phyloP scores from a whole-genome alignment of 2,797 vertebrate genomes.

The Eupleurogrammus muticus region DNA sequence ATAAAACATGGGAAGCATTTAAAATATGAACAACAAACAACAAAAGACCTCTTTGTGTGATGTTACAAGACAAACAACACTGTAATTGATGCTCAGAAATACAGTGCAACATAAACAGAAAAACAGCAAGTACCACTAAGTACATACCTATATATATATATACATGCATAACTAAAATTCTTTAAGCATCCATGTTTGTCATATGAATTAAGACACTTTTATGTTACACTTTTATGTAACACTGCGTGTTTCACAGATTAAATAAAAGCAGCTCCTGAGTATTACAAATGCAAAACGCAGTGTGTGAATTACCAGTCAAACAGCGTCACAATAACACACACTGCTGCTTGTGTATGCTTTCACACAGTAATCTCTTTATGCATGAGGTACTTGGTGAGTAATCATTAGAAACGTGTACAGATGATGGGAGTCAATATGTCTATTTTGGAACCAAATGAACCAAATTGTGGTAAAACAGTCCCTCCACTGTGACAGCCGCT shows the following conservation, averaged over 20 bases:
- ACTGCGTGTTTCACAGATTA: background rate
- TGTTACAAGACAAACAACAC: background rate
- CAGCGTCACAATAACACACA: slow-evolving; percentile 4
- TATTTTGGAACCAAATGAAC: slow-evolving; percentile 39
- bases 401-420: slow-evolving; percentile 31
- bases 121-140: background rate
- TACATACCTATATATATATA: too few relatives aligned
- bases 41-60: background rate
- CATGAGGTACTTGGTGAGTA: slow-evolving; percentile 9
- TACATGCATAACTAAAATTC: too few relatives aligned
- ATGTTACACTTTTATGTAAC: background rate
- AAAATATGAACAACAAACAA: background rate
- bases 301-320: background rate
- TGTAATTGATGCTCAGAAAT: background rate
- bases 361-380: background rate
- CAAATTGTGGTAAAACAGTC: slow-evolving; percentile 30
- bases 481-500: slow-evolving; percentile 19
- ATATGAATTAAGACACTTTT: background rate
- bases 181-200: background rate
- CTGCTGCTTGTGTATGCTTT: background rate
- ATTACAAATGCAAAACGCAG: background rate
- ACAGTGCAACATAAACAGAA: background rate
- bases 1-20: too few relatives aligned
- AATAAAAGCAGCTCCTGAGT: background rate
- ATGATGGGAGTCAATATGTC: slow-evolving; percentile 26